These are phyloP conservation scores for Aspidapion aeneum DNA, from an alignment of 2,888 invertebrate species.

Conservation along the genomic window DNA sequence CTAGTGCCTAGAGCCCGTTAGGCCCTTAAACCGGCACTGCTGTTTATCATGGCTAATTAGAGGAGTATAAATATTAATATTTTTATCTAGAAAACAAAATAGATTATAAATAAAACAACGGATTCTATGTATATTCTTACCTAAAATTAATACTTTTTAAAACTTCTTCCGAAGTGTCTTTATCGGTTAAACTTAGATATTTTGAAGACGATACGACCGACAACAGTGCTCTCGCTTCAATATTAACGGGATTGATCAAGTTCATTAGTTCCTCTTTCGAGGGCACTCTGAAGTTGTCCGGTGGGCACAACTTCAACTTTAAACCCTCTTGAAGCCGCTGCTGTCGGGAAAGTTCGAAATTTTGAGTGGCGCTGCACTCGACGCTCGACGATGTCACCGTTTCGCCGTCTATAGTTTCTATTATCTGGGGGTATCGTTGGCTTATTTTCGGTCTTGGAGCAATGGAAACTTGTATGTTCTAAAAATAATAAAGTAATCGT, in stretches of 20 bases:
- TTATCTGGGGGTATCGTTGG: not conserved
- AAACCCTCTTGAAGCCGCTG: not conserved
- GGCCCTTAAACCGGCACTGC: too few species aligned
- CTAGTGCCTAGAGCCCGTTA: too few species aligned
- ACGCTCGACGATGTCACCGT: not conserved
- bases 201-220: slow-evolving; percentile 33
- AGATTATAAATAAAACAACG: too few species aligned
- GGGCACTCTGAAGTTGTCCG: slow-evolving; percentile 24
- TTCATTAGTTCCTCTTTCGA: slow-evolving; percentile 30
- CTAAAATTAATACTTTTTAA: slow-evolving; percentile 25
- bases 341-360: slow-evolving; percentile 7
- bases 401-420: not conserved
- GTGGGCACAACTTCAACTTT: not conserved
- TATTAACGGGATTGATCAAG: slow-evolving; percentile 34
- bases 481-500: too few species aligned
- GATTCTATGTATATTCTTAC: too few species aligned
- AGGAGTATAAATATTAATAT: too few species aligned
- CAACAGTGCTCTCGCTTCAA: slow-evolving; percentile 34
- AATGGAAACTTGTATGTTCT: too few species aligned
- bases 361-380: not conserved
- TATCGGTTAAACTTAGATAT: slow-evolving; percentile 26
- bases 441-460: not conserved
- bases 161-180: slow-evolving; percentile 20
- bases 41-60: too few species aligned
- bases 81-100: too few species aligned